Evolutionary conservation across 2,797 vertebrate genomes (phyloP).

Genomic region (Glyptemys insculpta): DNA sequence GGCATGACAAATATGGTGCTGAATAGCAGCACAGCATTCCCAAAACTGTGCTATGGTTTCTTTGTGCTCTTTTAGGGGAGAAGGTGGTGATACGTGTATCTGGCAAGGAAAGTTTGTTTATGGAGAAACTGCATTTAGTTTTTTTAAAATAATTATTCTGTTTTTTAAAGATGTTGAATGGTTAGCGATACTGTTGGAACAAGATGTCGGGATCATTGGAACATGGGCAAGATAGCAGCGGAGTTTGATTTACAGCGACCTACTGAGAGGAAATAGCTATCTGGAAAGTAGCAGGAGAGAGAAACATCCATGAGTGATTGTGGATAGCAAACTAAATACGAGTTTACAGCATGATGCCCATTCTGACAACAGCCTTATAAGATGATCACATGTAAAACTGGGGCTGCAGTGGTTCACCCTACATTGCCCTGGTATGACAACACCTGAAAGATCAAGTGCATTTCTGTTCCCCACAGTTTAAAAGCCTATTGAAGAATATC

Average conservation of each 20-base stretch:
- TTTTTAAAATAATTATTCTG: constrained; percentile 22
- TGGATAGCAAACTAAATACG: not conserved
- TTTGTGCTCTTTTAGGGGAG: not conserved
- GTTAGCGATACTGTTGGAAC: not conserved
- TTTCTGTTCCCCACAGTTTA: not conserved
- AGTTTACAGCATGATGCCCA: not conserved
- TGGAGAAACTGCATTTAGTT: not conserved
- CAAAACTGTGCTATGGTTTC: not conserved
- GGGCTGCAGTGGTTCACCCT: not conserved
- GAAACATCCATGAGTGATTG: not conserved
- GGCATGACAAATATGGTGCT: not conserved
- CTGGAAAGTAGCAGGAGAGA: not conserved
- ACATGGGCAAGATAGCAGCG: constrained; percentile 5
- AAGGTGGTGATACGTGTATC: not conserved
- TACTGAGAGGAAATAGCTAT: constrained; percentile 15
- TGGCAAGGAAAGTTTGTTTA: constrained; percentile 20
- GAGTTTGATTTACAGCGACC: constrained; percentile 34
- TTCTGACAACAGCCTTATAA: not conserved
- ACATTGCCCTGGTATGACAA: not conserved
- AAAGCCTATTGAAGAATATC: not conserved
- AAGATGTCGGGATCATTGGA: not conserved
- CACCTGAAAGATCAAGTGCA: not conserved
- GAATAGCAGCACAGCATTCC: not conserved
- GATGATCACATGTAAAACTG: rapidly evolving
- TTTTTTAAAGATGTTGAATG: not conserved